These are phyloP conservation scores for Danio aesculapii DNA, from an alignment of 2,797 vertebrate genomes.

Conservation along the genomic window DNA sequence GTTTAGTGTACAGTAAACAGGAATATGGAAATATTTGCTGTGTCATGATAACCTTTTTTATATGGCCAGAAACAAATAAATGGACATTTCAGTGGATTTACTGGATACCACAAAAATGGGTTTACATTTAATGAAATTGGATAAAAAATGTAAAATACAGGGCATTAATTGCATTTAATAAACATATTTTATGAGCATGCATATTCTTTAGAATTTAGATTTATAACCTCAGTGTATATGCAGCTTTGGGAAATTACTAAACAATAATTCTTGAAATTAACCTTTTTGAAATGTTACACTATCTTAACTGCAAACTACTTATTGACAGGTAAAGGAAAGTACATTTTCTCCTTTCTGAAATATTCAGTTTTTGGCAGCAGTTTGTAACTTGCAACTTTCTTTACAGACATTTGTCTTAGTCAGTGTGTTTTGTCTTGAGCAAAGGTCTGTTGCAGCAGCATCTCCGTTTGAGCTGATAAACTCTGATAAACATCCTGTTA, in stretches of 20 bases:
- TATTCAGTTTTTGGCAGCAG: background rate
- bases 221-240: background rate
- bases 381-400: background rate
- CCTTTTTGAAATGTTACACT: too few relatives aligned
- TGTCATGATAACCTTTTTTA: too few relatives aligned
- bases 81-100: background rate
- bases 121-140: background rate
- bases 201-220: background rate
- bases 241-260: too few relatives aligned
- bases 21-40: too few relatives aligned
- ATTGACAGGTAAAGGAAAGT: background rate
- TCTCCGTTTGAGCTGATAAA: background rate
- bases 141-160: background rate
- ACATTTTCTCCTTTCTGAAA: background rate
- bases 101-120: background rate
- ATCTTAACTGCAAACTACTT: background rate
- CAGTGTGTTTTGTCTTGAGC: background rate
- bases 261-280: too few relatives aligned
- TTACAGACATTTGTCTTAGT: conserved; percentile 13
- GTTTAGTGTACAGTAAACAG: too few relatives aligned
- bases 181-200: background rate
- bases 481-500: conserved; percentile 31
- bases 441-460: background rate
- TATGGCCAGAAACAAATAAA: too few relatives aligned
- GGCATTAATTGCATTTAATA: background rate